A percentile compares a stretch with the other conserved stretches of the same genome.
These are phyloP conservation scores for Apantesis nais DNA, from an alignment of 2,888 invertebrate genomes.

Conservation along the genomic window DNA sequence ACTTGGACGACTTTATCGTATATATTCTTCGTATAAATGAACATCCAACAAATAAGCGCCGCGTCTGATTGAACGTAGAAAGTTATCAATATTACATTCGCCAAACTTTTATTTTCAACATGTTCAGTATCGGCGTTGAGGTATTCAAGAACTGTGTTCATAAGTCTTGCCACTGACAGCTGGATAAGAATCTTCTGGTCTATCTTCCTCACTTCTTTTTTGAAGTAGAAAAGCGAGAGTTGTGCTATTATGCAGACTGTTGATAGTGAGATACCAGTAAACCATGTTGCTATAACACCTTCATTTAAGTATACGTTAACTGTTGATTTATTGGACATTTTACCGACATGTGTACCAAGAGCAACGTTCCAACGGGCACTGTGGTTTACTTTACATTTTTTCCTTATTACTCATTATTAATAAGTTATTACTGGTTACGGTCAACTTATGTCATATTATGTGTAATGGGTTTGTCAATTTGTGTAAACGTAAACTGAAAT, in stretches of 20 bases:
- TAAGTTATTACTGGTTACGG: not conserved
- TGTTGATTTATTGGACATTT: constrained; percentile 11
- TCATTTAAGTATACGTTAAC: not conserved
- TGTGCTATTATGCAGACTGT: constrained; percentile 21
- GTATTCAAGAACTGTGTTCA: constrained; percentile 21
- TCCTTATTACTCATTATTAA: constrained; percentile 8
- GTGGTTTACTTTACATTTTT: not conserved
- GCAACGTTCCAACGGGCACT: not conserved
- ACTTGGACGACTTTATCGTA: constrained; percentile 29
- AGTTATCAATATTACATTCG: constrained; percentile 7
- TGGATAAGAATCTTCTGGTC: constrained; percentile 29
- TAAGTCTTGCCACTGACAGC: constrained; percentile 25
- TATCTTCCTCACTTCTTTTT: constrained; percentile 23
- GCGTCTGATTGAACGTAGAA: constrained; percentile 26
- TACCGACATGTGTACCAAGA: constrained; percentile 11
- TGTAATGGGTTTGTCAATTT: not conserved
- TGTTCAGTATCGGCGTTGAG: constrained; percentile 14
- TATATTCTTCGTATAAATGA: constrained; percentile 26
- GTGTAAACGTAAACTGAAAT: not conserved
- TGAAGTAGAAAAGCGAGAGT: constrained; percentile 9
- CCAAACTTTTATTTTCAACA: not conserved
- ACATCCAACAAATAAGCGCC: constrained; percentile 28
- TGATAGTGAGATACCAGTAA: constrained; percentile 22
- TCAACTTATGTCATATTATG: not conserved
- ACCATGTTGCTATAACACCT: constrained; percentile 16